Percentiles rank a stretch among this genome's conserved stretches.
Conservation (phyloP, 2,113 vertebrate species). For the Pygoscelis antarcticus region DNA sequence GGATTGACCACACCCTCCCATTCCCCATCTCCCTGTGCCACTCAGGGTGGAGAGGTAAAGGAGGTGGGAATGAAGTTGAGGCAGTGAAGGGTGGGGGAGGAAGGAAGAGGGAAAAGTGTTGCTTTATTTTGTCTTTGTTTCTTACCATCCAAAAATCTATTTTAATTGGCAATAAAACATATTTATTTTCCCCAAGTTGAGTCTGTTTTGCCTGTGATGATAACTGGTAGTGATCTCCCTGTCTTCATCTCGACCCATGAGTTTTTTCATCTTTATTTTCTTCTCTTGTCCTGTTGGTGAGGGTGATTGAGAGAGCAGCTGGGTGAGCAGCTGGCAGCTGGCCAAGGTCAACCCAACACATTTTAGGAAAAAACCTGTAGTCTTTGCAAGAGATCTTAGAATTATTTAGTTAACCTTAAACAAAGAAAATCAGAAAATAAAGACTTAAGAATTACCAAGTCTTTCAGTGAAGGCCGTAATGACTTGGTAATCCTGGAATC, state of each 20-base stretch:
- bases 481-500: not conserved
- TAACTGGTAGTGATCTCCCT: not conserved
- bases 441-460: not conserved
- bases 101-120: rapidly evolving
- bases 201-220: not conserved
- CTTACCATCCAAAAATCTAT: not conserved
- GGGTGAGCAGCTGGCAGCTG: not conserved
- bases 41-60: rapidly evolving
- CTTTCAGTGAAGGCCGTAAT: not conserved
- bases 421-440: not conserved
- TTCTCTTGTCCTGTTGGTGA: not conserved
- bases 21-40: not conserved
- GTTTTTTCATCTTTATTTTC: not conserved
- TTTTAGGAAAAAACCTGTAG: not conserved
- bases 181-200: not conserved
- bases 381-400: not conserved
- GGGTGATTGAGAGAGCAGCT: not conserved
- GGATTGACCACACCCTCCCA: not conserved
- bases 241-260: not conserved
- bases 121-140: not conserved
- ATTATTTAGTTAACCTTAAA: not conserved
- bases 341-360: not conserved
- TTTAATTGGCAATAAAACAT: not conserved
- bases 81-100: not conserved
- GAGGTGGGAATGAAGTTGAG: not conserved